Evolutionary conservation across 2,888 invertebrate species (phyloP).

Genomic region (Timandra comae): DNA sequence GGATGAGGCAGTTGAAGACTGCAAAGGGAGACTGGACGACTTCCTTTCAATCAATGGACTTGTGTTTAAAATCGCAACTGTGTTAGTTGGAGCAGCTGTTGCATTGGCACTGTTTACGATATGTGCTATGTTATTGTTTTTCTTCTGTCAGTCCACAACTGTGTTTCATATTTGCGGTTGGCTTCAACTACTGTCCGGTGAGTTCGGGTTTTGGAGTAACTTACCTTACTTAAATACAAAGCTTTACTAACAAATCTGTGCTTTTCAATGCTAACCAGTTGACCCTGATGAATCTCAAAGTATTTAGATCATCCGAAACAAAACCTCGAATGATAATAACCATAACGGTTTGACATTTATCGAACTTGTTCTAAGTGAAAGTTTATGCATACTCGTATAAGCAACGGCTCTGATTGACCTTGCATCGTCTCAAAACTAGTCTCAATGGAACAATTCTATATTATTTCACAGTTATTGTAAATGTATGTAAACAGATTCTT

Average conservation of each 20-base stretch:
- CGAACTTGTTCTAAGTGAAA: conserved; percentile 33
- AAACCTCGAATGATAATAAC: conserved; percentile 8
- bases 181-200: conserved; percentile 97
- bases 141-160: conserved; percentile 93
- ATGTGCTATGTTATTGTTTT: conserved; percentile 92
- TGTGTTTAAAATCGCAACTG: conserved; percentile 91
- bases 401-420: conserved; percentile 32
- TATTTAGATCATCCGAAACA: conserved; percentile 5
- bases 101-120: conserved; percentile 90
- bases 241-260: not conserved
- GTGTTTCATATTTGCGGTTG: conserved; percentile 96
- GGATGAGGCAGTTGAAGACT: conserved; percentile 87
- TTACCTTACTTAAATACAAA: not conserved
- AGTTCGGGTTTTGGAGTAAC: conserved; percentile 42
- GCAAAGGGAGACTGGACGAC: conserved; percentile 89
- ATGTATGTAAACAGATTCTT: too few species aligned
- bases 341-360: conserved; percentile 22
- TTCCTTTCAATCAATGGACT: conserved; percentile 88
- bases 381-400: conserved; percentile 33
- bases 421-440: conserved; percentile 17
- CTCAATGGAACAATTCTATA: not conserved
- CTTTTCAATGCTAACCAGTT: not conserved
- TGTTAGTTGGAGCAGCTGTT: conserved; percentile 91
- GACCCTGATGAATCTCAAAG: not conserved
- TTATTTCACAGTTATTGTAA: conserved; percentile 19